Evolutionary conservation across 2,113 vertebrate genomes (phyloP).

Genomic region (Perognathus longimembris): DNA sequence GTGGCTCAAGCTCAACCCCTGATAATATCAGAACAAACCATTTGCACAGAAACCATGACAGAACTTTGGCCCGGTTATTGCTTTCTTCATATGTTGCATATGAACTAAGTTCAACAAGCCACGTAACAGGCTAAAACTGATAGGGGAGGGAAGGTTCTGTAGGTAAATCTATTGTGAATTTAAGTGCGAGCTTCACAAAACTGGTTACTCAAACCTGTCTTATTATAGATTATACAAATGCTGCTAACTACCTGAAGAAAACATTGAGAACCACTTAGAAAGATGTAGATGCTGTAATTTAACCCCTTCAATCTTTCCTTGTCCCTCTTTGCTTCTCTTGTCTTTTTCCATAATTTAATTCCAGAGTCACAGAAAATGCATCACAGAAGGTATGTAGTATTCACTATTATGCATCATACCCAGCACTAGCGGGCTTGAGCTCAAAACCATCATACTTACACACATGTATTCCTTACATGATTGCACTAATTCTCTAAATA

Average conservation of each 20-base stretch:
- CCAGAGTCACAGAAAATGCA: conserved; percentile 17
- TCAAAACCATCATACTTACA: background rate
- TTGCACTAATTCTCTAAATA: conserved; percentile 9
- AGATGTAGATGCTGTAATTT: background rate
- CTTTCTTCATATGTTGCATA: background rate
- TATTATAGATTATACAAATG: background rate
- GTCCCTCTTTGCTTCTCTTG: too few relatives aligned
- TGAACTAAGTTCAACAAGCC: background rate
- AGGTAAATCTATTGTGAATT: conserved; percentile 38
- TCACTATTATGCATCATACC: background rate
- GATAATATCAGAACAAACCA: conserved; percentile 26
- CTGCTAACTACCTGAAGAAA: background rate
- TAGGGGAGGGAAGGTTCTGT: background rate
- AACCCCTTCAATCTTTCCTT: background rate
- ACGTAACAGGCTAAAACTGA: background rate
- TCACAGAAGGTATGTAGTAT: background rate
- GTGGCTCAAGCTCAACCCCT: conserved; percentile 26
- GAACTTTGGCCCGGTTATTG: background rate
- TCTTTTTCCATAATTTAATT: conserved; percentile 42
- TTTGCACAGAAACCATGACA: conserved; percentile 7
- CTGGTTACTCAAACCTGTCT: background rate
- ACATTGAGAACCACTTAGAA: background rate
- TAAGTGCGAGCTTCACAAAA: conserved; percentile 32
- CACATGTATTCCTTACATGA: background rate
- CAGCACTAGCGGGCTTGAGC: background rate